A percentile compares a stretch with the other conserved stretches of the same genome.
phyloP scores from a whole-genome alignment of 2,888 invertebrate species.

The Chymomyza amoena region DNA sequence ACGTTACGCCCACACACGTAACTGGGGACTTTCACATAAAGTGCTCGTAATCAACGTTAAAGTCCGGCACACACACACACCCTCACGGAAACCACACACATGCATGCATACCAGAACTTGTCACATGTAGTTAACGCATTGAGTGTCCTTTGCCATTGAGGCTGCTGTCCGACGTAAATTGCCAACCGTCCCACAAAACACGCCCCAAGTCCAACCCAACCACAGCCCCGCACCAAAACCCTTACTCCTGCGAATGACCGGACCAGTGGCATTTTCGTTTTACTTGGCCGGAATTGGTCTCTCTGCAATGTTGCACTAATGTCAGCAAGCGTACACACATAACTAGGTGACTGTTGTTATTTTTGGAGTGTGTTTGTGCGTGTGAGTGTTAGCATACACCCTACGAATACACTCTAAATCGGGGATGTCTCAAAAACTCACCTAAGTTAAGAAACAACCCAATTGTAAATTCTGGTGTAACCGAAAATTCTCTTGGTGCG shows the following conservation, averaged over 20 bases:
- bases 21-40: slow-evolving; percentile 54
- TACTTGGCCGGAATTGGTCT: slow-evolving; percentile 27
- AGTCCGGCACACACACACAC: slow-evolving; percentile 50
- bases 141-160: slow-evolving; percentile 47
- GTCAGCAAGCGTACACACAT: slow-evolving; percentile 66
- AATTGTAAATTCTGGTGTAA: no score
- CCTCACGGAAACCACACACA: slow-evolving; percentile 4
- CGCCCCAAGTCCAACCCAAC: slow-evolving; percentile 3
- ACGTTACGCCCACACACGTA: slow-evolving; percentile 61
- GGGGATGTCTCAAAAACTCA: no score
- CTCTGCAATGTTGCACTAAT: slow-evolving; percentile 70
- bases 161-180: slow-evolving; percentile 34
- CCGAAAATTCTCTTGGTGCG: no score
- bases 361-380: background rate
- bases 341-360: slow-evolving; percentile 52
- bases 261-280: slow-evolving; percentile 33
- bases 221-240: background rate
- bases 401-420: background rate
- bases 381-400: background rate
- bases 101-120: slow-evolving; percentile 19
- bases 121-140: slow-evolving; percentile 49
- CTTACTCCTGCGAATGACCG: slow-evolving; percentile 2
- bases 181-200: slow-evolving; percentile 12
- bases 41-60: slow-evolving; percentile 71
- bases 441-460: no score